Base-by-base conservation (phyloP, 2,888 invertebrate species). In the Hofmannophila pseudospretella region DNA sequence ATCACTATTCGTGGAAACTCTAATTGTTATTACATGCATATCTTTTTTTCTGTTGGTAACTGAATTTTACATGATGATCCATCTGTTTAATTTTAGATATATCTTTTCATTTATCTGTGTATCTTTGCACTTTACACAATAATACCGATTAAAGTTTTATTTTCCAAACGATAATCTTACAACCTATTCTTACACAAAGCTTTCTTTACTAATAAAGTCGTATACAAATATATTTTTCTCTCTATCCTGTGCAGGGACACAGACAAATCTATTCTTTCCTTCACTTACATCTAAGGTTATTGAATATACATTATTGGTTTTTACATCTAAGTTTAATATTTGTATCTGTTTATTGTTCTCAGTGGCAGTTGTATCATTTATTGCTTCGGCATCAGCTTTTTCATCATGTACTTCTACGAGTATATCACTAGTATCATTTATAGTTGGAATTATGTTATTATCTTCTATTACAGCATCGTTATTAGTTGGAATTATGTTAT, bases 341-440 rank as follows among this genome's bases (percentile, higher is more conserved):
- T 86, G 86, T 75, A 85, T 76, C 51, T 84, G 82, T 66, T 82
- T 85, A 80, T 82, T 84, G 72, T 82, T 81, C 66, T 82, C 78
- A 46, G 53, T 68, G 52, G 57, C 67, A 58, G 65, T 63, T 27
- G 22, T 28, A 25, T 58, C 59, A 16, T 36, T 45, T 47, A 44
- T 42, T 37, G 47, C 54, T 40, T 49, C 39, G 41, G 67, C 64
- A 32, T 69, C 59, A 37, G 48, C 38, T 32, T 54, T 49, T 41
- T 62, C 47, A 44, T 73, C 60, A 36, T 77, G 71, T 37, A 76
- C 54, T 38, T 77, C 72, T 1, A 63, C 68, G 42, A 63, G 49
- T 12, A 70, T 47, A 12, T 67, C 66, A 32, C 58, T 65, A n/a
- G n/a, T n/a, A 13, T 67, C 66, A 31, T 58, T 65, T 27, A n/a